Conservation (phyloP, 2,797 vertebrate genomes). For the Morus bassanus region DNA sequence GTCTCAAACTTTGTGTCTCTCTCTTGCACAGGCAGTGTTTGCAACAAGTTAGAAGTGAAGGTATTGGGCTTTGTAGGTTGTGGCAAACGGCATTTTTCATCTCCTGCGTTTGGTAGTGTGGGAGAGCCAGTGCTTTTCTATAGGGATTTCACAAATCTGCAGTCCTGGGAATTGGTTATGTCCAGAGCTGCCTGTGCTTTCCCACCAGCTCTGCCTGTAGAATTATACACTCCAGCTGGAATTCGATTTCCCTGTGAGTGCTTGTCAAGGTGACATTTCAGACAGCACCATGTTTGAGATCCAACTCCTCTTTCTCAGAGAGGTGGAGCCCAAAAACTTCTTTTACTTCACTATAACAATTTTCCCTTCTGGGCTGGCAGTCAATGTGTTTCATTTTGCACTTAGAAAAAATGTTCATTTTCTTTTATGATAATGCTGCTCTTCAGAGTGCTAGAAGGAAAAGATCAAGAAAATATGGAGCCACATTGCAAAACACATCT, state of each 20-base stretch:
- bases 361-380: neutral
- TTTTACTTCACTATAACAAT: neutral
- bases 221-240: neutral
- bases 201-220: neutral
- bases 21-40: neutral
- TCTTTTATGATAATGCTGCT: neutral
- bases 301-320: neutral
- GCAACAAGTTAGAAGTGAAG: neutral
- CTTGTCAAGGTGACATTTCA: neutral
- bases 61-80: neutral
- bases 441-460: neutral
- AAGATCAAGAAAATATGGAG: neutral
- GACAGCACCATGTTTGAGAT: neutral
- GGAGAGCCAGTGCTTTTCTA: accelerated
- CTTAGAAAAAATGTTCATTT: neutral
- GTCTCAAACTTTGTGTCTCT: neutral
- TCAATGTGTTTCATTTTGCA: neutral
- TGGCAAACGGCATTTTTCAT: neutral
- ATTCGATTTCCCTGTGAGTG: neutral
- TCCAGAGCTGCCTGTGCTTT: neutral
- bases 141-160: neutral
- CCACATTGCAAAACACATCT: neutral
- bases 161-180: neutral
- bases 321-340: neutral
- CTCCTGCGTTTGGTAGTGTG: accelerated